phyloP scores from a whole-genome alignment of 2,797 vertebrate species.

The Pempheris klunzingeri region DNA sequence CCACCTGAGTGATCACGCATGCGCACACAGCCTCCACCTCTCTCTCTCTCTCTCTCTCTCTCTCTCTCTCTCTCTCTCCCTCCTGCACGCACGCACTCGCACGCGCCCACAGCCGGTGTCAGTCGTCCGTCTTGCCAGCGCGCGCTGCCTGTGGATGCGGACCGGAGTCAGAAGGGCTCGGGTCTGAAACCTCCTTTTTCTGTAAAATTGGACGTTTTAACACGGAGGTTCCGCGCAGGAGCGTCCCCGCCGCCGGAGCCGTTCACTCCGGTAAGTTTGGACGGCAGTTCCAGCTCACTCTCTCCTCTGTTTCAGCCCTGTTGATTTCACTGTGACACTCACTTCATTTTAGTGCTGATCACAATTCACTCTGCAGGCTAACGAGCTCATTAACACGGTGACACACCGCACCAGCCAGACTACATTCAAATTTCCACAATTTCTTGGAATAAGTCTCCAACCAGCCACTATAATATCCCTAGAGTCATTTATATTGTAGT shows the following conservation, averaged over 20 bases:
- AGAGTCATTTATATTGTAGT: accelerated
- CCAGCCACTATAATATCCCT: accelerated
- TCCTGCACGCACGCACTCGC: background rate
- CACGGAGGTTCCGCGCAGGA: background rate
- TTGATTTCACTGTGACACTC: background rate
- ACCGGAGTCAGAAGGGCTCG: background rate
- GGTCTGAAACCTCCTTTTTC: background rate
- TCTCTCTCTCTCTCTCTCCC: conserved; percentile 6
- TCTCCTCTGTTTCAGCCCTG: accelerated
- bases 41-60: background rate
- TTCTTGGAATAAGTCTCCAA: accelerated
- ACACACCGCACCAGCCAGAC: accelerated
- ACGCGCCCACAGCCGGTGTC: background rate
- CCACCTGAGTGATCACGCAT: conserved; percentile 62
- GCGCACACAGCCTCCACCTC: conserved; percentile 35
- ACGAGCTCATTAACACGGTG: background rate
- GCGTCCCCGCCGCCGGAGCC: background rate
- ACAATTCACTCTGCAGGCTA: no score
- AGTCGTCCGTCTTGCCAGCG: background rate
- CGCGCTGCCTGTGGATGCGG: background rate
- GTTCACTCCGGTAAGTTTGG: conserved; percentile 25
- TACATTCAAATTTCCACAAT: accelerated
- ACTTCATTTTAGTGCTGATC: background rate
- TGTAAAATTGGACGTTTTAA: background rate
- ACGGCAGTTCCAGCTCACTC: accelerated